These are phyloP conservation scores for Sylvicola cinctus DNA, from an alignment of 2,888 invertebrate genomes.

Conservation along the genomic window DNA sequence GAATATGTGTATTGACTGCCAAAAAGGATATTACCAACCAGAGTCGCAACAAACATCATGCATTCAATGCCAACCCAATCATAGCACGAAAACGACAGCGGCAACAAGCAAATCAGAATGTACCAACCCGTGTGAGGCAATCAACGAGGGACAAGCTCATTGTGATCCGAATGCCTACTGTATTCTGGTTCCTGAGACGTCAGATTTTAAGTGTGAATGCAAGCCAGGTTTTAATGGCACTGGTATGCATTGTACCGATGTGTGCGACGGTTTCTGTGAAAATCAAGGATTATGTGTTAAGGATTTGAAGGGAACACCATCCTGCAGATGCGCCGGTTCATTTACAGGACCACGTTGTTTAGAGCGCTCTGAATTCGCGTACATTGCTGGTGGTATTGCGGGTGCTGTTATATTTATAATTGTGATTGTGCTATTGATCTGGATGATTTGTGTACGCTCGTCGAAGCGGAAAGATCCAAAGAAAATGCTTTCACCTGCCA, in stretches of 20 bases:
- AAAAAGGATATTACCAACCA: constrained; percentile 77
- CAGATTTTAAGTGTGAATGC: constrained; percentile 77
- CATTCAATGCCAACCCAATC: constrained; percentile 72
- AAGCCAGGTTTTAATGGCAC: constrained; percentile 85
- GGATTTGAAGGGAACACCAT: constrained; percentile 61
- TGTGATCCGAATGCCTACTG: constrained; percentile 80
- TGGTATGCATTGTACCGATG: constrained; percentile 60
- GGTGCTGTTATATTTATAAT: constrained; percentile 87
- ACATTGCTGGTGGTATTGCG: constrained; percentile 85
- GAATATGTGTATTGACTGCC: constrained; percentile 71
- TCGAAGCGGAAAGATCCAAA: constrained; percentile 75
- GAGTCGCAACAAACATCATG: constrained; percentile 75
- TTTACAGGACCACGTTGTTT: constrained; percentile 78
- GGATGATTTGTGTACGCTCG: constrained; percentile 95
- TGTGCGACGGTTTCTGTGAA: constrained; percentile 69
- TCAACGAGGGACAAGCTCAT: constrained; percentile 52
- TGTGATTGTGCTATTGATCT: constrained; percentile 76
- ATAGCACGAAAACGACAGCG: constrained; percentile 65
- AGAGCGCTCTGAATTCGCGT: constrained; percentile 86
- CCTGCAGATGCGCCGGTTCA: constrained; percentile 77
- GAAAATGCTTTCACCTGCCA: constrained; percentile 72
- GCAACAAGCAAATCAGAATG: constrained; percentile 70
- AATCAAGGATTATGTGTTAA: constrained; percentile 79
- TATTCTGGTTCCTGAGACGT: constrained; percentile 58
- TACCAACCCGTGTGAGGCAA: constrained; percentile 75